Conservation (phyloP, 2,888 invertebrate genomes). For the Willowsia nigromaculata region DNA sequence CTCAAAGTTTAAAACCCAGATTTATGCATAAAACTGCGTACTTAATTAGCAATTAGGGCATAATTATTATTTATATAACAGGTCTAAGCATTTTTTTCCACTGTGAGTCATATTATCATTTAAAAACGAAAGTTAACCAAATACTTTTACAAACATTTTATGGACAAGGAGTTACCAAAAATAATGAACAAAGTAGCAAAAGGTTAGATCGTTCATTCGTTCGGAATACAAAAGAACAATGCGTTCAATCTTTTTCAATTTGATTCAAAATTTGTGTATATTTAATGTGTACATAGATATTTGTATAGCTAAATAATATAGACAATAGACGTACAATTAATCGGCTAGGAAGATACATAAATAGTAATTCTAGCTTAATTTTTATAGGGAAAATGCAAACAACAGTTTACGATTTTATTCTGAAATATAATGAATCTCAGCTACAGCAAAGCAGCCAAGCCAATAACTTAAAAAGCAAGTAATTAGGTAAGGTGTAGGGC, state of each 20-base stretch:
- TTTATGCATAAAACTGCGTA: background rate
- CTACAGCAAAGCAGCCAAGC: slow-evolving; percentile 58
- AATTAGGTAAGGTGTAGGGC: background rate
- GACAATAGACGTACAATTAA: background rate
- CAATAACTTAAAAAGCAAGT: slow-evolving; percentile 21
- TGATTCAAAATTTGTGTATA: slow-evolving; percentile 30
- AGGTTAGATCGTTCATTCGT: background rate
- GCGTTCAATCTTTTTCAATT: background rate
- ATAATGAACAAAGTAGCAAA: slow-evolving; percentile 10
- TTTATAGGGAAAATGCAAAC: slow-evolving; percentile 25
- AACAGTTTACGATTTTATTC: slow-evolving; percentile 32
- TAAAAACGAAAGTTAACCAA: slow-evolving; percentile 47
- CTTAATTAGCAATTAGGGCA: background rate
- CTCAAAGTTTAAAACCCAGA: slow-evolving; percentile 54
- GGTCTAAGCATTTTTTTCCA: slow-evolving; percentile 30
- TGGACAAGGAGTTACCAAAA: slow-evolving; percentile 45
- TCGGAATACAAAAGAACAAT: background rate
- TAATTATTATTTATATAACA: background rate
- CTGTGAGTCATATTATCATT: slow-evolving; percentile 55
- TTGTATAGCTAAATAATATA: background rate
- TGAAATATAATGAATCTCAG: slow-evolving; percentile 57
- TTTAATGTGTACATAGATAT: slow-evolving; percentile 44
- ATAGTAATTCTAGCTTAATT: background rate
- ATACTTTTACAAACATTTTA: slow-evolving; percentile 1
- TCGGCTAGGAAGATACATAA: background rate